Base-by-base conservation (phyloP, 2,888 invertebrate genomes). In the Lasioglossum pauxillum region DNA sequence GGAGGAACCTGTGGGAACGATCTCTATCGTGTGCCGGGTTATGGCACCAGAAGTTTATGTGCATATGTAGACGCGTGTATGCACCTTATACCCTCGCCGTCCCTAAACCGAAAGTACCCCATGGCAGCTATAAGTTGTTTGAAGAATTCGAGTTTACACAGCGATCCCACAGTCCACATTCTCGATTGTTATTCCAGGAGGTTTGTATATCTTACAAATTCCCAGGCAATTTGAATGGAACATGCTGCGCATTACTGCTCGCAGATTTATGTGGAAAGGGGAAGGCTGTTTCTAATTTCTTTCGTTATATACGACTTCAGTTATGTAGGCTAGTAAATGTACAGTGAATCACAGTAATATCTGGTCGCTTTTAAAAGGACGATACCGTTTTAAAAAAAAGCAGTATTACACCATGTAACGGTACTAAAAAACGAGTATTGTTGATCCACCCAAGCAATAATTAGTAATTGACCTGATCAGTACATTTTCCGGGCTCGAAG, bases 11-110 rank as follows among this genome's bases (percentile, higher is more conserved):
- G n/a, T 12, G 76, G n/a, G n/a, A 78, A 84, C 80, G 80, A 80
- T 80, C 64, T 73, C 69, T 53, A 72, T 69, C 49, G 73, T 57
- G 67, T 72, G n/a, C 41, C 64, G 76, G 81, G 75, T 78, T 75
- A 80, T 72, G 67, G 60, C 60, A 76, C n/a, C 35, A 16, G 60
- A 78, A 78, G 60, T 75, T 86, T 79, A 75, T 64, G 77, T 83
- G 80, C 80, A 75, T 67, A 80, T 74, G 83, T 74, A 64, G 35
- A 78, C 49, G 35, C 35, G n/a, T 27, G 41, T 53, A 19, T 19
- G 35, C 5, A 31, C 14, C 74, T 27, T 49, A 57, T n/a, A 75
- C 75, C 72, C 72, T 49, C 35, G 44, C 44, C n/a, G 35, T 75
- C 64, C 71, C 57, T 60, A 57, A 81, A n/a, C 73, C 60, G 60